Base-by-base conservation (phyloP, 2,888 invertebrate genomes). In the Adela reaumurella region DNA sequence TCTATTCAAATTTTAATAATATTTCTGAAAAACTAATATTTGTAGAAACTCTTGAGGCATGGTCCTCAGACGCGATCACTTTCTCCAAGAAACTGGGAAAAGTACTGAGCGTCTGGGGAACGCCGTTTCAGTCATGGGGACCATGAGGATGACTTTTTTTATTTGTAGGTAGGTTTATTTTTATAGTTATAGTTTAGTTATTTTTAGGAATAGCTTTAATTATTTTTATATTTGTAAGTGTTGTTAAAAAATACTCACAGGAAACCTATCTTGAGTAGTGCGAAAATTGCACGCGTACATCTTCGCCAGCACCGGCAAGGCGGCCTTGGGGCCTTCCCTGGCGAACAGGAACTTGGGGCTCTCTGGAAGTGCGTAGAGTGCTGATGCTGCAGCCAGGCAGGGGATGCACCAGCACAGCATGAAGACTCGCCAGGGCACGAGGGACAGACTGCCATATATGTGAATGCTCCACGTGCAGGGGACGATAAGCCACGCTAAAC, bases 381-480 rank as follows among this genome's bases (percentile, higher is more conserved):
- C 77, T 0, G 81, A 46, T 0, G 86, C 82, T 0, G 88, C 85
- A 0, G 84, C 53, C 4, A 89, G 52, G 35, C 86, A 84, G 1
- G 91, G 85, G 0, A 86, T 56, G 2, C 85, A 83, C 64, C 90
- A 83, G 0, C 84, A 61, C 52, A 88, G 80, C 8, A 92, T 67
- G 54, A 90, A 86, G 2, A 87, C 64, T 2, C 92, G 79, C 92
- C 92, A 93, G 0, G 90, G 88, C n/a, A 83, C 82, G 46, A 86
- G 80, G 1, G 64, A 60, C 49, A 88, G 58, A 4, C 58, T 55
- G 8, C 68, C 70, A n/a, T 76, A 53, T 1, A 81, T 48, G 0
- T 64, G 55, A 41, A 79, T 62, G 0, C 81, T 71, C 65, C 83
- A 70, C 44, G 70, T 62, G 0, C 82, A 64, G 0, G 90, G 90